These are phyloP conservation scores for Psophia crepitans DNA, from an alignment of 2,113 vertebrate genomes.

Conservation along the genomic window DNA sequence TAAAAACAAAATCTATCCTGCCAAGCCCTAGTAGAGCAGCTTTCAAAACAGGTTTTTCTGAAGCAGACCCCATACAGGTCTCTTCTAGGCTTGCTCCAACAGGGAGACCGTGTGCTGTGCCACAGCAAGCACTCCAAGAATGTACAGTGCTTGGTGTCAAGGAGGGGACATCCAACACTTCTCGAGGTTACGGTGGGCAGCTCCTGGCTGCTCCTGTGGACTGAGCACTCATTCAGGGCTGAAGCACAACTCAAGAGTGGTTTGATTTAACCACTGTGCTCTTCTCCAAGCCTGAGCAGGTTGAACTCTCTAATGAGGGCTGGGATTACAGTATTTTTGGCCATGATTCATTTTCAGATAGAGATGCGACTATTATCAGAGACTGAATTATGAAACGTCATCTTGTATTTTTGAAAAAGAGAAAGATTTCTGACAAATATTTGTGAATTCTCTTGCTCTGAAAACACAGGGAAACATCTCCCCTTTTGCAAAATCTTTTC, in stretches of 20 bases:
- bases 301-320: background rate
- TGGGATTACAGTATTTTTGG: background rate
- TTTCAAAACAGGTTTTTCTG: background rate
- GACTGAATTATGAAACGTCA: background rate
- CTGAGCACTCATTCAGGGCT: background rate
- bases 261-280: background rate
- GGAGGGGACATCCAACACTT: background rate
- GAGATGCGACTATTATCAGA: background rate
- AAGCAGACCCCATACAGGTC: background rate
- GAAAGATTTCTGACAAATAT: background rate
- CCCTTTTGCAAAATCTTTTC: background rate
- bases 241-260: background rate
- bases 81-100: rapidly evolving
- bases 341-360: background rate
- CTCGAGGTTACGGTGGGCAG: rapidly evolving
- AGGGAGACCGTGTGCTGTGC: background rate
- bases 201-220: background rate
- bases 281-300: background rate
- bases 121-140: rapidly evolving
- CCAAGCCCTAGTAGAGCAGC: background rate
- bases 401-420: background rate
- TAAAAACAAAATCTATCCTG: background rate
- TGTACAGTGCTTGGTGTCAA: rapidly evolving
- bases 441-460: background rate
- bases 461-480: background rate